phyloP scores from a whole-genome alignment of 2,797 vertebrate genomes.

The Apogon talboti region DNA sequence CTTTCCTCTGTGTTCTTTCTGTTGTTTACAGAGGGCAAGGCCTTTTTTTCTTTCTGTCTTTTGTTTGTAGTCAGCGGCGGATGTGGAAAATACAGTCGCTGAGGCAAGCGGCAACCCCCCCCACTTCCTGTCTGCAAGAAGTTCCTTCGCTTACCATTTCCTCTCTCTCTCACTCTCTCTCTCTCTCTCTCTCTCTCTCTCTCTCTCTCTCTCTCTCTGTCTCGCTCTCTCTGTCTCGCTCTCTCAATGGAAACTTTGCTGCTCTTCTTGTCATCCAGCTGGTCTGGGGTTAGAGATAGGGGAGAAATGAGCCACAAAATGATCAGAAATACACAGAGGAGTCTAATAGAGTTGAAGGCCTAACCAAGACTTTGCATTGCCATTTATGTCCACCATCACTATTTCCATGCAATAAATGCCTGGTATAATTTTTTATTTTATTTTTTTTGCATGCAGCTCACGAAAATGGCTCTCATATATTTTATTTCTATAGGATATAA shows the following conservation, averaged over 20 bases:
- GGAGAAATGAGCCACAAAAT: slow-evolving; percentile 35
- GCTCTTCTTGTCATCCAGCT: slow-evolving; percentile 62
- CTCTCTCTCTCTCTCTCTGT: slow-evolving; percentile 32
- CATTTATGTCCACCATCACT: too few species aligned
- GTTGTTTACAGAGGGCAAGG: slow-evolving; percentile 72
- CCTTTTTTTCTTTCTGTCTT: slow-evolving; percentile 60
- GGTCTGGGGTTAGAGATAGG: slow-evolving; percentile 66
- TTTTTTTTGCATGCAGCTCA: too few species aligned
- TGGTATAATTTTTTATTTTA: too few species aligned
- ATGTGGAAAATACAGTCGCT: slow-evolving; percentile 87
- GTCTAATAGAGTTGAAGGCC: too few species aligned
- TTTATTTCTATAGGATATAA: too few species aligned
- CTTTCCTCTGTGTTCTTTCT: slow-evolving; percentile 29
- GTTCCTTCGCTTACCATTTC: slow-evolving; percentile 93
- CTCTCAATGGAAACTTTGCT: slow-evolving; percentile 77
- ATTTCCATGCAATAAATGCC: too few species aligned
- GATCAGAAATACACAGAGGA: slow-evolving; percentile 8
- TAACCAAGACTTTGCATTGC: too few species aligned
- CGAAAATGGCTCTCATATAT: too few species aligned
- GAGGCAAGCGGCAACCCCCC: slow-evolving; percentile 82
- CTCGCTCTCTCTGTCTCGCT: too few species aligned
- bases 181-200: slow-evolving; percentile 30
- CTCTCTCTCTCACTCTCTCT: slow-evolving; percentile 60
- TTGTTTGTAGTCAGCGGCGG: slow-evolving; percentile 82
- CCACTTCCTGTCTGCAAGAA: slow-evolving; percentile 93